A percentile compares a stretch with the other conserved stretches of the same genome.
Conservation (phyloP, 2,797 vertebrate genomes). For the Melopsittacus undulatus region DNA sequence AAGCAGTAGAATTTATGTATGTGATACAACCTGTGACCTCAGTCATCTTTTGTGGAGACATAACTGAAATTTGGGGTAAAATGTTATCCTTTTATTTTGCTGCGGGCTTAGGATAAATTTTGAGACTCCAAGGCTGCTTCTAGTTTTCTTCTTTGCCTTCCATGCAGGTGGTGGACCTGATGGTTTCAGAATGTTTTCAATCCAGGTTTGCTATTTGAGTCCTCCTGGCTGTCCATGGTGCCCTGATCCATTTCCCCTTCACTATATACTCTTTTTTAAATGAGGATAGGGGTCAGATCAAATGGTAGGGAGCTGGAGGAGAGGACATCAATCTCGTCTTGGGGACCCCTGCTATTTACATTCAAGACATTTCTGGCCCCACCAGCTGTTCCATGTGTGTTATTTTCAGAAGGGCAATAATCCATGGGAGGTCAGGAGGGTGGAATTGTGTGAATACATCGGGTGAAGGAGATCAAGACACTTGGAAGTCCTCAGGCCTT, state of each 20-base stretch:
- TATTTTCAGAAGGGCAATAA: slow-evolving; percentile 77
- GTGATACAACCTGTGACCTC: neutral
- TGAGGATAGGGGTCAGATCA: neutral
- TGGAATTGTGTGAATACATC: slow-evolving; percentile 58
- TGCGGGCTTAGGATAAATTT: neutral
- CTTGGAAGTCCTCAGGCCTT: slow-evolving; percentile 5
- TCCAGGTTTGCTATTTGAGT: neutral
- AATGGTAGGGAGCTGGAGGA: neutral
- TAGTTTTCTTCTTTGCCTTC: neutral
- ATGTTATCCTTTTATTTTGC: neutral
- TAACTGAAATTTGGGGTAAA: neutral
- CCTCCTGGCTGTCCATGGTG: neutral
- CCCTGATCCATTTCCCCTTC: neutral
- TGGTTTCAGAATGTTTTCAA: neutral
- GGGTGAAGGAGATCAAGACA: slow-evolving; percentile 29
- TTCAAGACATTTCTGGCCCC: slow-evolving; percentile 56
- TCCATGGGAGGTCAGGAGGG: slow-evolving; percentile 49
- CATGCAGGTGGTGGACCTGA: neutral
- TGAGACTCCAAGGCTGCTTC: neutral
- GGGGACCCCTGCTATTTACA: slow-evolving; percentile 58
- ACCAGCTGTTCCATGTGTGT: slow-evolving; percentile 69
- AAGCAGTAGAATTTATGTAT: neutral
- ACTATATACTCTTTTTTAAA: neutral
- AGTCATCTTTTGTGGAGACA: neutral
- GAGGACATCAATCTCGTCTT: neutral